Evolutionary conservation across 2,888 invertebrate species (phyloP).

Genomic region (Ceraclea dissimilis): DNA sequence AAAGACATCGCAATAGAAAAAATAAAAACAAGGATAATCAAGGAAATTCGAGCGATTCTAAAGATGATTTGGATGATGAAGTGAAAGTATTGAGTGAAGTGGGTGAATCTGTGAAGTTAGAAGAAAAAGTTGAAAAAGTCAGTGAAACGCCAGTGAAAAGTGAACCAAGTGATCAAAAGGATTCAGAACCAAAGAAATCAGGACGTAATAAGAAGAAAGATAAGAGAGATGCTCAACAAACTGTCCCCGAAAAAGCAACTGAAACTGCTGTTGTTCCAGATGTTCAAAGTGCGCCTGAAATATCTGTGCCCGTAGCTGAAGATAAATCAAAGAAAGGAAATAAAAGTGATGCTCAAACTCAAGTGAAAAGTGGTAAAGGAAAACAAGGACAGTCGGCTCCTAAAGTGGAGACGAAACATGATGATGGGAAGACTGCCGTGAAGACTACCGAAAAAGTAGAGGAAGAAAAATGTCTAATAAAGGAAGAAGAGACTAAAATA

Average conservation of each 20-base stretch:
- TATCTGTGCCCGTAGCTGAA: no score
- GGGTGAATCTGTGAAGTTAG: not conserved
- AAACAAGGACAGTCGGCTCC: not conserved
- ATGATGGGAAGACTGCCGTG: no score
- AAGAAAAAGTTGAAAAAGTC: constrained; percentile 12
- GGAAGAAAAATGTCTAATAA: no score
- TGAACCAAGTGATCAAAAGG: constrained; percentile 7
- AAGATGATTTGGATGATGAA: constrained; percentile 6
- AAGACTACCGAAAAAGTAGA: no score
- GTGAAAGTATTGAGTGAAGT: constrained; percentile 7
- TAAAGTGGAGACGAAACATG: not conserved
- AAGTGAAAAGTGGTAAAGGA: constrained; percentile 1
- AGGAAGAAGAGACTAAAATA: no score
- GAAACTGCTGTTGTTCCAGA: no score
- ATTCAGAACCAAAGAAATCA: constrained; percentile 1
- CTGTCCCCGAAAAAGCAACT: no score
- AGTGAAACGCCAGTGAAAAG: constrained; percentile 4
- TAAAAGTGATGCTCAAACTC: not conserved
- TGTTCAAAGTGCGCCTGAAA: no score
- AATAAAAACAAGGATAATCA: constrained; percentile 31
- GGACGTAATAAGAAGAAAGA: constrained; percentile 12
- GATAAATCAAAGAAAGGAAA: not conserved
- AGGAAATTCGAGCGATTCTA: constrained; percentile 10
- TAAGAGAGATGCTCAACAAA: constrained; percentile 8
- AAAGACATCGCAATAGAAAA: constrained; percentile 42